Base-by-base conservation (phyloP, 2,797 vertebrate genomes). In the Lepus townsendii region DNA sequence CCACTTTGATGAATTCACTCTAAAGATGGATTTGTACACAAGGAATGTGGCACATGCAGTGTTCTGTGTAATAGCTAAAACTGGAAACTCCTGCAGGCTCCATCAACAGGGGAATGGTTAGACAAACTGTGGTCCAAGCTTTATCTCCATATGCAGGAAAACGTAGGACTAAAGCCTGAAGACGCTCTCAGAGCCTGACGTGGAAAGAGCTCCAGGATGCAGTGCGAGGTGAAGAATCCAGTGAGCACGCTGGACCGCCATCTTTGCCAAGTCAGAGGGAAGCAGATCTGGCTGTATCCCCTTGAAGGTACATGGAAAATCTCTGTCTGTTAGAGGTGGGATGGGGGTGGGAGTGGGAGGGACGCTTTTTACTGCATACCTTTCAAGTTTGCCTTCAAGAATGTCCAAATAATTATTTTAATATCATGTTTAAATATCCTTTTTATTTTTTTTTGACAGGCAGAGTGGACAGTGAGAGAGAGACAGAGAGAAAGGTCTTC, bases 321-420 rank as follows among this genome's bases (percentile, higher is more conserved):
- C 7, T 57, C 22, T 83, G 19, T 83, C 57, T 88, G 38, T 72
- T 85, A 86, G 22, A 90, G 83, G 38, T 90, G 38, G 35, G 10
- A 42, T 42, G 13, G 22, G 30, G 22, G 73, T n/a, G 32, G n/a
- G 63, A 57, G 24, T 57, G 60, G 42, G 35, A 72, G 7, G 14
- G 54, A 69, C 3, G 47, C 5, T 38, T 94, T 91, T 72, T n/a
- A 63, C 63, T 90, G 50, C 79, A 75, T 38, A 69, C 52, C 24
- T 93, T 95, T 89, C 73, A 32, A 90, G 82, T 96, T 77, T 90
- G 42, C 50, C 52, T 75, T 90, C 77, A 52, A 84, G 30, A 89
- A 52, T 86, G 50, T 47, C 84, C 52, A 95, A 72, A 76, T 76
- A 93, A 83, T 90, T 85, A 13, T 1, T 47, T 83, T 52, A 91